Base-by-base conservation (phyloP, 2,113 vertebrate genomes). In the Nicator chloris region DNA sequence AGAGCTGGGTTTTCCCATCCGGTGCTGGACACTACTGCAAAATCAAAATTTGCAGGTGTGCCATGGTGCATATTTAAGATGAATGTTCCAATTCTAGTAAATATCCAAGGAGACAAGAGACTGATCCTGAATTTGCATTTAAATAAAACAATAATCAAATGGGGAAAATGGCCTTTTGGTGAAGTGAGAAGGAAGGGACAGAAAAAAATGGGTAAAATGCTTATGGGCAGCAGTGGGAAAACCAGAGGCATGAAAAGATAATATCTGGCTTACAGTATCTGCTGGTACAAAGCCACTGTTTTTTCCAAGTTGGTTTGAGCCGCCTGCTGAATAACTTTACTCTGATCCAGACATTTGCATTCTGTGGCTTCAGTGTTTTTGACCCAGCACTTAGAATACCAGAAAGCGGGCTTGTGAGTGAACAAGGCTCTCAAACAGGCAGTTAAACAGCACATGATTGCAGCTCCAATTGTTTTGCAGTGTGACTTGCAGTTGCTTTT, bases 391-490 rank as follows among this genome's bases (percentile, higher is more conserved):
- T 91, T 75, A 56, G 64, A 35, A 83, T 54, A 45, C 42, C 39
- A 90, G 76, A 72, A 93, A 83, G 45, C 0, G 6, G 64, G 24
- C 70, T 88, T 92, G 76, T 86, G 82, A 86, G 60, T 61, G 91
- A 94, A 93, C 90, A 94, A 93, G 80, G 60, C 69, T 92, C 91
- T 63, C 86, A 95, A 93, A 88, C 68, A 97, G 51, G 64, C 86
- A 75, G 72, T 51, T 88, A 86, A 93, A 60, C 49, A 84, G 56
- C 88, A 92, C 90, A 72, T 92, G 88, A 95, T 31, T 86, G 53
- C 9, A 17, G 80, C 53, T 92, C 23, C 69, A 82, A 45, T 86
- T 93, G 82, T 78, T 90, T 78, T 60, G 60, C 75, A 78, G 64
- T 88, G 60, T 92, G 90, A 92, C 79, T 93, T 84, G 88, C 44